Base-by-base conservation (phyloP, 2,888 invertebrate species). In the Hybos culiciformis region DNA sequence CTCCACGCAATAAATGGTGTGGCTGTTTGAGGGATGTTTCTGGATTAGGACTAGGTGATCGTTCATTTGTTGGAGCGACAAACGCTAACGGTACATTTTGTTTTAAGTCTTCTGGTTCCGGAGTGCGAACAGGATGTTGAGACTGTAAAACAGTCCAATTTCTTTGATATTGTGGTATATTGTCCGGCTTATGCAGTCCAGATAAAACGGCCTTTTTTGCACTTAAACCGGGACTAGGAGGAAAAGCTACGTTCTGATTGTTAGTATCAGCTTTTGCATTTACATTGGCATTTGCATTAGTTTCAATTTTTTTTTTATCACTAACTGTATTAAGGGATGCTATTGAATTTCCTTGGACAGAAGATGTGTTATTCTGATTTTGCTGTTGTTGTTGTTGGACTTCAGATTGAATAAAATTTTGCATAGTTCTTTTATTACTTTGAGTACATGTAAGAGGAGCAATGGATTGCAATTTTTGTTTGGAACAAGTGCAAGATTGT, bases 91-190 rank as follows among this genome's bases (percentile, higher is more conserved):
- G 67, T 26, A 67, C 56, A 53, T 67, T 67, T 46, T 66, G 67
- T 53, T 60, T 64, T 62, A 71, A 54, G 51, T 72, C 70, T 45
- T 68, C 61, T 48, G 69, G 65, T 56, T 75, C 75, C 47, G 75
- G 74, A 20, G 73, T 74, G 53, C 72, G 70, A 34, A 70, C 70
- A 43, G 67, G 67, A 56, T 72, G 68, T 60, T 77, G 74, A 50
- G 74, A 72, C 44, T 71, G 71, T 48, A 75, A 58, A 53, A 70
- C 68, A 47, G 75, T 73, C 58, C 77, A 69, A 57, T 77, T 72
- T 59, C 72, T 71, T 63, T 80, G 79, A 58, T 79, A 79, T 44
- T 72, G 66, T 8, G 79, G 79, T 56, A 80, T 71, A 55, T 66
- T 68, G 51, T 76, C 75, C 15, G 78, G 72, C 62, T 72, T 75